Evolutionary conservation across 2,113 vertebrate species (phyloP).

Genomic region (Vicugna pacos): DNA sequence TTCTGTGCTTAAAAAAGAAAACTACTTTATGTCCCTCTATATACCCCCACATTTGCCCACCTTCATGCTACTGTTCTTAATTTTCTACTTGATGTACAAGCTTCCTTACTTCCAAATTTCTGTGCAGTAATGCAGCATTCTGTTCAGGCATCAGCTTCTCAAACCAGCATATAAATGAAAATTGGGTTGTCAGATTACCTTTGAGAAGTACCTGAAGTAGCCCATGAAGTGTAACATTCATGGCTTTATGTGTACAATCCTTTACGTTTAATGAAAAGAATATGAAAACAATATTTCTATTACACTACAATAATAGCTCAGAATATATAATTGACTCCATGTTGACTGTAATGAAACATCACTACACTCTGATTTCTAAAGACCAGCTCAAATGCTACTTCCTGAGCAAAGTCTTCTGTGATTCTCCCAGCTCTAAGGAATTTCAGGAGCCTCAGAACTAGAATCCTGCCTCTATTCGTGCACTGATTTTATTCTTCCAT

Average conservation of each 20-base stretch:
- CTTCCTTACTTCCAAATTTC: not conserved
- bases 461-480: not conserved
- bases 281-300: not conserved
- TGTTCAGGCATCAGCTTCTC: not conserved
- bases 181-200: not conserved
- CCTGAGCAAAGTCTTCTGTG: not conserved
- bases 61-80: not conserved
- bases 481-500: not conserved
- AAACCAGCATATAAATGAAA: not conserved
- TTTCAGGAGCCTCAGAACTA: not conserved
- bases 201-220: not conserved
- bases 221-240: not conserved
- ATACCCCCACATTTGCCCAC: not conserved
- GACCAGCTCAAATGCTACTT: not conserved
- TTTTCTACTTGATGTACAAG: not conserved
- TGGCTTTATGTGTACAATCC: not conserved
- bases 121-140: not conserved
- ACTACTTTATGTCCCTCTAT: not conserved
- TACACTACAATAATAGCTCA: not conserved
- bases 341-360: not conserved
- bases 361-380: not conserved
- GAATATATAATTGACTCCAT: not conserved
- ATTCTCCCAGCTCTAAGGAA: not conserved
- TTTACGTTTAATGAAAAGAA: not conserved
- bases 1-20: not conserved